Conservation (phyloP, 2,113 vertebrate species). For the Colistium nudipinnis region DNA sequence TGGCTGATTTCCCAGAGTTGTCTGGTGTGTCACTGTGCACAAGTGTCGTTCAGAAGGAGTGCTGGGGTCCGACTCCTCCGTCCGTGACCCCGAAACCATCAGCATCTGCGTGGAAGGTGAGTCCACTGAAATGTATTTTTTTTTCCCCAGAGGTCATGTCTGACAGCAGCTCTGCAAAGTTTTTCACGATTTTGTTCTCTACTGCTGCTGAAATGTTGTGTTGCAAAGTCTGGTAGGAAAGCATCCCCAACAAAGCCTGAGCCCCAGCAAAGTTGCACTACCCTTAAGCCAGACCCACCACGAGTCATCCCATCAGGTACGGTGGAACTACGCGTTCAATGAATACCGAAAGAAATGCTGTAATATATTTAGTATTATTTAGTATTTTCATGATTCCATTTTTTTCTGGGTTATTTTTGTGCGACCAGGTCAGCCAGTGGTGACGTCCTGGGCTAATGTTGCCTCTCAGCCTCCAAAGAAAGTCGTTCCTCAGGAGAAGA, state of each 20-base stretch:
- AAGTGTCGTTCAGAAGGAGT: constrained; percentile 34
- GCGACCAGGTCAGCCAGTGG: constrained; percentile 18
- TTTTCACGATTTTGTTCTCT: background rate
- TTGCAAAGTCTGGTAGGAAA: constrained; percentile 48
- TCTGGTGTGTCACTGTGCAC: constrained; percentile 25
- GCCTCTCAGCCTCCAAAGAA: constrained; percentile 81
- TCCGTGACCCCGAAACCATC: background rate
- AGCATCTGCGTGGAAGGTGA: constrained; percentile 45
- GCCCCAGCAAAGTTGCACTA: background rate
- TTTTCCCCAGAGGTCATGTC: too few species aligned
- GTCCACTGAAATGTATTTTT: background rate
- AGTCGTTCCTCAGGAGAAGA: constrained; percentile 27
- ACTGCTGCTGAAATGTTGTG: background rate
- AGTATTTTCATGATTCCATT: too few species aligned
- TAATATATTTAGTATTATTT: too few species aligned
- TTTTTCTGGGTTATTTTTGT: too few species aligned
- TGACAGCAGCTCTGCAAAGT: too few species aligned
- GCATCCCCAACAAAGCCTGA: constrained; percentile 28
- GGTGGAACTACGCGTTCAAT: background rate
- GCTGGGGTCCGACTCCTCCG: constrained; percentile 40
- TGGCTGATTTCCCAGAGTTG: constrained; percentile 80
- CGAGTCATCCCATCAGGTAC: constrained; percentile 52
- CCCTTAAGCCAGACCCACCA: constrained; percentile 5
- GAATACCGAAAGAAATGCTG: too few species aligned
- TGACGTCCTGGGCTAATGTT: constrained; percentile 79